Base-by-base conservation (phyloP, 2,888 invertebrate genomes). In the Marasmarcha lunaedactyla region DNA sequence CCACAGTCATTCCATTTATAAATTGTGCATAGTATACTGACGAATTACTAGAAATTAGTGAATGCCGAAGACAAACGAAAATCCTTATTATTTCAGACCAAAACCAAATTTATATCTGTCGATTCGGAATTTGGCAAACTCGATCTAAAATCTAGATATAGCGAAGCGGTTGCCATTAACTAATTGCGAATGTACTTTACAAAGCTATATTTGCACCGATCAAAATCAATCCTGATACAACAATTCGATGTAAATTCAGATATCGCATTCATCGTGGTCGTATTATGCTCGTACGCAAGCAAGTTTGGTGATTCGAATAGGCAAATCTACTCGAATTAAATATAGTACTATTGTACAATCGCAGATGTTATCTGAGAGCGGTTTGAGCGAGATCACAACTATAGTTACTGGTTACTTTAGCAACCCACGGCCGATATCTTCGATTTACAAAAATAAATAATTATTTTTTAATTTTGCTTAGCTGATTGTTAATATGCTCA, bases 271-370 rank as follows among this genome's bases (percentile, higher is more conserved):
- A 59, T 60, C 49, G 57, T 57, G 61, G 54, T 62, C 60, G 57
- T 58, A 61, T 58, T 59, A 59, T 57, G 54, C 51, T 57, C 54
- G 62, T 58, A 55, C 30, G 11, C 30, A 30, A 30, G n/a, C n/a
- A n/a, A 30, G 30, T 30, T 30, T 11, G 2, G n/a, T 30, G 9
- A 10, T 30, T 11, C 30, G 30, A 30, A n/a, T 30, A 63, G 62
- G 67, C 59, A 65, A 59, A 61, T 58, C 60, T 58, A 59, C 59
- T 66, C 65, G 58, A 57, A 67, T 72, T 71, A 71, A 66, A 59
- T 64, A 7, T 3, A 20, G 20, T 57, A 51, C 68, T 49, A 71
- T 74, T 76, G 73, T 73, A 59, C 57, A 55, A 45, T 44, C 49
- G 46, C 55, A 59, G 65, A 70, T 65, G 63, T 60, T 70, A 70